Base-by-base conservation (phyloP, 2,797 vertebrate species). In the Spinibarbus caldwelli region DNA sequence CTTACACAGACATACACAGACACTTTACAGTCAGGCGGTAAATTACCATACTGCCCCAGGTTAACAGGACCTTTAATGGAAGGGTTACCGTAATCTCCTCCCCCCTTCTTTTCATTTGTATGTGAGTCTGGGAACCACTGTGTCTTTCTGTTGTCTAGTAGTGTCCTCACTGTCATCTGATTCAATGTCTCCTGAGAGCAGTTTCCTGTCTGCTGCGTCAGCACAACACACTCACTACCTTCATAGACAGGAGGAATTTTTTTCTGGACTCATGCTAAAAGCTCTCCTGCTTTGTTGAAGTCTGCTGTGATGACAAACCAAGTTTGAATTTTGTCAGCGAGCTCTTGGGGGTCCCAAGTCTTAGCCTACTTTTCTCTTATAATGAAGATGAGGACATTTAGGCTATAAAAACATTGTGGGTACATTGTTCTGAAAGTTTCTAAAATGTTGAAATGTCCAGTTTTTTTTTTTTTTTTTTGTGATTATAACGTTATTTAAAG, bases 51-150 rank as follows among this genome's bases (percentile, higher is more conserved):
- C 34, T 62, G 88, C 85, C 88, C 43, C 38, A 87, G 85, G 83
- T 84, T 89, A 90, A 89, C 81, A 75, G 90, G 78, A 43, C 85
- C 75, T 85, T 82, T 89, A 90, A 89, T 86, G 78, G 82, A 88
- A 87, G 78, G 76, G 78, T 91, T 86, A 83, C 86, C 34, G 81
- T 68, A 86, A 88, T 86, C 57, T 67, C 75, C 57, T 52, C 88
- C 70, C 17, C 68, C 38, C 45, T 14, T 68, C 23, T 26, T 86
- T 86, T 85, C 23, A 71, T 75, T 72, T 68, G 26, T 71, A 72
- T 80, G 21, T 43, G 36, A 83, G 79, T 79, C 62, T 71, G 57
- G 47, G 64, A 49, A 45, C 54, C 26, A 77, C 29, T 62, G 47
- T 54, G 75, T 49, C 71, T 54, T 19, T 29, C 66, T 78, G 59